These are phyloP conservation scores for Heliconius himera DNA, from an alignment of 1,140 invertebrate genomes.

Conservation along the genomic window DNA sequence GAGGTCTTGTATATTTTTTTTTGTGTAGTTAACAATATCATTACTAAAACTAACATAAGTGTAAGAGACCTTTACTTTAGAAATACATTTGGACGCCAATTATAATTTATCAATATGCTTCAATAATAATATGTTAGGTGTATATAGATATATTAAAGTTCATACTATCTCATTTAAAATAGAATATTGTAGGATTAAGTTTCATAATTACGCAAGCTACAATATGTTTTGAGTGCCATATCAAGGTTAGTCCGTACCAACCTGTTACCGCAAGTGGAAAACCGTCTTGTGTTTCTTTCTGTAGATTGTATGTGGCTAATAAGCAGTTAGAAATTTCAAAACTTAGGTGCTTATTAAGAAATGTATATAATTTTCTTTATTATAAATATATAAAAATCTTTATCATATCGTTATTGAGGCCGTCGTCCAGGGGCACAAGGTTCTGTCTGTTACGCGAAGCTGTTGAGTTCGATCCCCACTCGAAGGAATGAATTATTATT, in stretches of 20 bases:
- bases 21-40: too few species aligned
- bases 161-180: background rate
- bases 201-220: background rate
- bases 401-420: too few species aligned
- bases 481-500: too few species aligned
- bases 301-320: background rate
- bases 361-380: too few species aligned
- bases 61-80: background rate
- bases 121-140: background rate
- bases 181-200: background rate
- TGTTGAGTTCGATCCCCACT: too few species aligned
- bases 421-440: too few species aligned
- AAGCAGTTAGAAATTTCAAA: background rate
- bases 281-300: slow-evolving; percentile 5
- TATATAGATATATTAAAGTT: background rate
- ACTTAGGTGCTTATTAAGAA: background rate
- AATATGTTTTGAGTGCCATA: background rate
- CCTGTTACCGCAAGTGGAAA: background rate
- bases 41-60: background rate
- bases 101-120: background rate
- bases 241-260: background rate
- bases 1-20: too few species aligned
- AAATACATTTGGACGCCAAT: background rate
- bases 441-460: too few species aligned
- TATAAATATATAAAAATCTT: too few species aligned